Evolutionary conservation across 2,797 vertebrate genomes (phyloP), one percentile per base, ranked within the genome.

Genomic region (Pachyuromys duprasi): DNA sequence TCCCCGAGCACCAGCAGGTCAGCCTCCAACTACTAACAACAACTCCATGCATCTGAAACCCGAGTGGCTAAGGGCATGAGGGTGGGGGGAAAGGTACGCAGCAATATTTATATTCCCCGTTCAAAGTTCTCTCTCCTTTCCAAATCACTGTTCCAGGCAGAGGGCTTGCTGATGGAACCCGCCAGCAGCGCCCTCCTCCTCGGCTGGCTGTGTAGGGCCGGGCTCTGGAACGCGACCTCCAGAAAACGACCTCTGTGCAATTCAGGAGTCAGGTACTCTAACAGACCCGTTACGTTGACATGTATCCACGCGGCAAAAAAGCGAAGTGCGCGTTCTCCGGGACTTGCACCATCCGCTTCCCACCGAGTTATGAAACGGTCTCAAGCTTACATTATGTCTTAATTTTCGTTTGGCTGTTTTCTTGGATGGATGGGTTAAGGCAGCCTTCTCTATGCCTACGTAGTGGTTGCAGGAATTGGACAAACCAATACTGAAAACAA

Each of bases 401-500:
- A 26, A 49, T 42, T 7, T 55, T 89, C 49, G n/a, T 63, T 82
- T 45, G 33, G 76, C 87, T 84, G 49, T 60, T 60, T 75, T 31
- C 31, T 60, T 36, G 57, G n/a, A 39, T 18, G 60, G 55, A 3
- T 12, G 18, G 13, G 36, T n/a, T 31, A 60, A 13, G 11, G 8
- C 22, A 31, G 79, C 42, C 1, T 55, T 33, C 55, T 17, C 20
- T 22, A 28, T 24, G 28, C 7, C 0, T 45, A 20, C 36, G 17
- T 24, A 57, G 81, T 17, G 31, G 39, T 55, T 15, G 49, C 28
- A 22, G 53, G 72, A 39, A 31, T 45, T 57, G 80, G 83, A 36
- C 79, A 91, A 82, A 94, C 33, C 14, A 4, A 42, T 55, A 94
- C 7, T 45, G 75, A 45, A 83, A 84, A 88, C 55, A 78, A 18